These are phyloP conservation scores for Sinelater perroti DNA, from an alignment of 2,888 invertebrate genomes.

Conservation along the genomic window DNA sequence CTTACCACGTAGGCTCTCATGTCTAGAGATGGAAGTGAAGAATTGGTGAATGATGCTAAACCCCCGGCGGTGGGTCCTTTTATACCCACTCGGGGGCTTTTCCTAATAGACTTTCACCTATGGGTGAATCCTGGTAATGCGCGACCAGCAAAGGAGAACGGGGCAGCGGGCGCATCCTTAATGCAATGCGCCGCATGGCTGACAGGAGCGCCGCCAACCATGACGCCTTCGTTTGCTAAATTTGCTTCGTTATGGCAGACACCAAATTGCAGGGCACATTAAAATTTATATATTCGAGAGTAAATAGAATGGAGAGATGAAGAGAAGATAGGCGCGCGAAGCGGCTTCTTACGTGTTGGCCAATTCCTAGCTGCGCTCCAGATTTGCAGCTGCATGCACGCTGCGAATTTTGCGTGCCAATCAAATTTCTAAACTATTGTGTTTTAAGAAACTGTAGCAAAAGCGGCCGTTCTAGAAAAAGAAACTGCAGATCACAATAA, in stretches of 20 bases:
- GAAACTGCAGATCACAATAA: no score
- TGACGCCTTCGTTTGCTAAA: constrained; percentile 31
- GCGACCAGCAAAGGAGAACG: background rate
- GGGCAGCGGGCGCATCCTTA: constrained; percentile 15
- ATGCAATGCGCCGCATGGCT: constrained; percentile 29
- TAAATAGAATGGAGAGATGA: constrained; percentile 32
- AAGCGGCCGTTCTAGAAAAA: no score
- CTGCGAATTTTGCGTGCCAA: no score
- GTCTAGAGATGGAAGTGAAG: constrained; percentile 16
- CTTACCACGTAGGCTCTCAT: constrained; percentile 32
- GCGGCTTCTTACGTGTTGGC: constrained; percentile 10
- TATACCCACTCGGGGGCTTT: constrained; percentile 14
- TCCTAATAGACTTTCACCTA: constrained; percentile 29
- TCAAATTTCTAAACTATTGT: no score
- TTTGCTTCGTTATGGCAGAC: constrained; percentile 28
- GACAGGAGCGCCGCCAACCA: constrained; percentile 25
- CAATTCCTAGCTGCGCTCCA: constrained; percentile 17
- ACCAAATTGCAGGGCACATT: constrained; percentile 26
- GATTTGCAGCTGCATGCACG: no score
- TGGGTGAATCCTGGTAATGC: constrained; percentile 24
- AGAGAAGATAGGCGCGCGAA: constrained; percentile 15
- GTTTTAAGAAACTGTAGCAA: no score
- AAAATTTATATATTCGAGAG: constrained; percentile 32
- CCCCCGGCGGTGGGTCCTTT: constrained; percentile 16
- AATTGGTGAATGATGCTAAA: constrained; percentile 28